phyloP scores from a whole-genome alignment of 2,113 vertebrate genomes.

The Megalops atlanticus region DNA sequence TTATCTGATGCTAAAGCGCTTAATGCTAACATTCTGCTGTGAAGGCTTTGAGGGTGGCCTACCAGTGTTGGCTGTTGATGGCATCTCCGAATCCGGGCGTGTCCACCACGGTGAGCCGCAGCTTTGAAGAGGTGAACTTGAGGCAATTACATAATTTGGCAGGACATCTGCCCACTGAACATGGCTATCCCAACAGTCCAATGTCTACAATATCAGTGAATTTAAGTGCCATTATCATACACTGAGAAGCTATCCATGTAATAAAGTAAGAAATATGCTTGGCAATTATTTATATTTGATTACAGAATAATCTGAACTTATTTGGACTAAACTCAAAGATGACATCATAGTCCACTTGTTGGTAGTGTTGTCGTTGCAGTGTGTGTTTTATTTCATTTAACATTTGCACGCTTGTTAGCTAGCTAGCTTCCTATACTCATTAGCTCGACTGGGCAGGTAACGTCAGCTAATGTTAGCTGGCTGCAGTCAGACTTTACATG shows the following conservation, averaged over 20 bases:
- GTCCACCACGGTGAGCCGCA: conserved; percentile 92
- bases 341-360: background rate
- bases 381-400: too few species aligned
- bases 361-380: too few species aligned
- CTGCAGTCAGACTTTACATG: too few species aligned
- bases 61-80: conserved; percentile 94
- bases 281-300: background rate
- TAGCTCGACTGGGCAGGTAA: too few species aligned
- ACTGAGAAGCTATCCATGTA: background rate
- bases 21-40: background rate
- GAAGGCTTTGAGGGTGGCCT: conserved; percentile 7
- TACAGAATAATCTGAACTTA: background rate
- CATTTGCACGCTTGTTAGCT: too few species aligned
- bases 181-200: background rate
- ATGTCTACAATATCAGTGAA: background rate
- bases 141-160: background rate
- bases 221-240: background rate
- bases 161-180: background rate
- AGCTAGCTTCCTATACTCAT: too few species aligned
- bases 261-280: background rate
- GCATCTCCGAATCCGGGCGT: conserved; percentile 91
- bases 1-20: background rate
- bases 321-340: background rate
- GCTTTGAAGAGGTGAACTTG: conserved; percentile 52
- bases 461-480: too few species aligned